Conservation (phyloP, 2,888 invertebrate species). For the Ecdyonurus torrentis region DNA sequence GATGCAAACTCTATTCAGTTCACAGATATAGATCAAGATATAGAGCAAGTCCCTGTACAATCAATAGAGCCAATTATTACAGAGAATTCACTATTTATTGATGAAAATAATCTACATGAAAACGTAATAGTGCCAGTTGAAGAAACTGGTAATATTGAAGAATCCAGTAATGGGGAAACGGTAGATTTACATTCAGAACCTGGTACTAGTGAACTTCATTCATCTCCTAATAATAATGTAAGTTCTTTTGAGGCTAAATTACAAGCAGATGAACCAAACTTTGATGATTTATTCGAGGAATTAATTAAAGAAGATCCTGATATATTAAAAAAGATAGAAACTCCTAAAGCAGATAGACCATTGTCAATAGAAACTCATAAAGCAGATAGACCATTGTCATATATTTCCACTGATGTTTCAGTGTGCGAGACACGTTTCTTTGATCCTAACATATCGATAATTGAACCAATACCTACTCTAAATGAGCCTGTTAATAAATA, state of each 20-base stretch:
- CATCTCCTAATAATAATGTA: no score
- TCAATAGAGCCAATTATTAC: no score
- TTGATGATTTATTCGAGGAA: neutral
- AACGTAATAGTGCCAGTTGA: no score
- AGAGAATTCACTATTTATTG: no score
- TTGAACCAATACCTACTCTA: neutral
- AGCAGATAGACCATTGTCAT: neutral
- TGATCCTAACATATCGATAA: neutral
- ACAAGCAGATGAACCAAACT: neutral
- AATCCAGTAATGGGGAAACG: neutral
- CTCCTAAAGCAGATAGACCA: neutral
- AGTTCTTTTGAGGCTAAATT: no score
- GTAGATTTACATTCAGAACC: neutral
- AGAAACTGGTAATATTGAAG: no score
- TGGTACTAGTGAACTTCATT: neutral
- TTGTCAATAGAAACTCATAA: neutral
- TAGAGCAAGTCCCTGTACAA: no score
- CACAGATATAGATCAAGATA: no score
- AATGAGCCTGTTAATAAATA: no score
- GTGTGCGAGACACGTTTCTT: neutral
- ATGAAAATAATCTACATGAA: no score
- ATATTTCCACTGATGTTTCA: neutral
- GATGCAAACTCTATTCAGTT: no score
- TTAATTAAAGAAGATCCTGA: neutral
- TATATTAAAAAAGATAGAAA: neutral